Base-by-base conservation (phyloP, 1,140 invertebrate species). In the Penaeus chinensis region DNA sequence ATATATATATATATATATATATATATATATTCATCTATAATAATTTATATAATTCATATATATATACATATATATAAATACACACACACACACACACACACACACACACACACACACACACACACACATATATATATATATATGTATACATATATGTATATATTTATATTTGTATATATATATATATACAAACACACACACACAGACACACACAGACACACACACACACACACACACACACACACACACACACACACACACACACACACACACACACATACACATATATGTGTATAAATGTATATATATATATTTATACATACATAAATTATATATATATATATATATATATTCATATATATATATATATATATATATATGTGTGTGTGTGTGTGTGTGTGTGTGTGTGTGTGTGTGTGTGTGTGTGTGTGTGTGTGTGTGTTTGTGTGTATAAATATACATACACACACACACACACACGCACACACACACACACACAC, bases 281-380 rank as follows among this genome's bases (percentile, higher is more conserved):
- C 32, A 69, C 22, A 69, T 22, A 69, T 69, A 69, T 69, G 22
- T 22, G 22, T 69, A 69, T 69, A 69, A 0, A 69, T 69, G 22
- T 69, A 69, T 69, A 69, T 27, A 20, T 19, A 69, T 69, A 20
- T 69, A 16, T 19, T 1, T 69, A 20, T 27, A n/a, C 22, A 69
- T 22, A 69, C 22, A 16, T 69, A 3, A 22, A 69, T 69, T 20
- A 69, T 22, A 69, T n/a, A 69, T 27, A 7, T 66, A 69, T 20
- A 69, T 20, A 69, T 20, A 69, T 20, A 69, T 20, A 69, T 20
- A 69, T n/a, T 20, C 1, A 69, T n/a, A 69, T n/a, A 69, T 69
- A 69, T 69, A 69, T 69, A 69, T 69, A 69, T 22, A 69, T 69
- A 69, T 69, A 69, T 69, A 69, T 69, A 69, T 69, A 69, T 69